Percentiles rank a stretch among this genome's conserved stretches.
These are phyloP conservation scores for Hypomesus transpacificus DNA, from an alignment of 2,113 vertebrate genomes.

Conservation along the genomic window DNA sequence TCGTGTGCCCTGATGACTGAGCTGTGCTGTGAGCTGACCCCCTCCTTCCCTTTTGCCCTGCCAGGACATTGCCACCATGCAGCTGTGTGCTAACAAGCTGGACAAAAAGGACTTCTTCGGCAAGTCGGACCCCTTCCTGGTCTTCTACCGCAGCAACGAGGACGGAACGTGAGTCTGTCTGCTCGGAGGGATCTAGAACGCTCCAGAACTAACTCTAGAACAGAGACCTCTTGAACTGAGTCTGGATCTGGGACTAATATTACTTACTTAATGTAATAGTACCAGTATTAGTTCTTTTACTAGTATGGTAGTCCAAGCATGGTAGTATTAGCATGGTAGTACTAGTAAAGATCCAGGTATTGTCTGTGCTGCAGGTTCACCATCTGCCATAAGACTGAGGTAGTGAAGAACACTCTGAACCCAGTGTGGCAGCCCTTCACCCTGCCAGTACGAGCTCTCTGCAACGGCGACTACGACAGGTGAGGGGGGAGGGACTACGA, in stretches of 20 bases:
- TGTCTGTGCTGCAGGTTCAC: conserved; percentile 67
- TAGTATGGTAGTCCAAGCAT: too few relatives aligned
- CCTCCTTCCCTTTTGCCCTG: conserved; percentile 12
- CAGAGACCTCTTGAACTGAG: too few relatives aligned
- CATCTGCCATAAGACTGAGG: conserved; percentile 79
- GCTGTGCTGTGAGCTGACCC: too few relatives aligned
- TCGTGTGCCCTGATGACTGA: conserved; percentile 11
- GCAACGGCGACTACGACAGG: conserved; percentile 98
- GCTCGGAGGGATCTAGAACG: background rate
- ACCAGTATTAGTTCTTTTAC: too few relatives aligned
- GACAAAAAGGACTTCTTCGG: conserved; percentile 99
- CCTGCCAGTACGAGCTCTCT: conserved; percentile 92
- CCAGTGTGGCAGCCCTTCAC: conserved; percentile 95
- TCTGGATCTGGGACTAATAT: too few relatives aligned
- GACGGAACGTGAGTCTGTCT: conserved; percentile 90
- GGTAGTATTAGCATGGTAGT: too few relatives aligned
- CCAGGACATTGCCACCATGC: conserved; percentile 96
- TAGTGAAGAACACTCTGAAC: conserved; percentile 89
- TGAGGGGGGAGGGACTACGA: conserved; percentile 68
- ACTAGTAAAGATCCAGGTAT: background rate
- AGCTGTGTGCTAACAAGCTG: conserved; percentile 96
- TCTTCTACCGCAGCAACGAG: conserved; percentile 97
- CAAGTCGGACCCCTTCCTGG: conserved; percentile 95
- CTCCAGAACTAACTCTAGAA: too few relatives aligned
- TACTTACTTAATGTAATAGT: too few relatives aligned